Evolutionary conservation across 2,888 invertebrate species (phyloP).

Genomic region (Volucella inflata): DNA sequence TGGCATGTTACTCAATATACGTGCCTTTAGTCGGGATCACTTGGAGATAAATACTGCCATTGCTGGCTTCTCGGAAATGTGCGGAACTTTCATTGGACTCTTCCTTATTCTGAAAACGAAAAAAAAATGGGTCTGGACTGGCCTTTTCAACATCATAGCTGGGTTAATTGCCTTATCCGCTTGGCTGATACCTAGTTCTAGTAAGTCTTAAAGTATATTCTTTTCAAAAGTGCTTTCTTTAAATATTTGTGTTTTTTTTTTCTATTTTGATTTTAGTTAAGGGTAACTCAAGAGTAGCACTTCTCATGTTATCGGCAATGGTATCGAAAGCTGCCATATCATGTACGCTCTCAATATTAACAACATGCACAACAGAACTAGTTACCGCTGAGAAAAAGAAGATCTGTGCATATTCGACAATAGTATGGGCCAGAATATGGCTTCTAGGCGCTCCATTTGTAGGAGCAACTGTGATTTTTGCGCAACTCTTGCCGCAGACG

Average conservation of each 20-base stretch:
- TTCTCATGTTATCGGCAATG: slow-evolving; percentile 83
- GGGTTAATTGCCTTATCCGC: slow-evolving; percentile 82
- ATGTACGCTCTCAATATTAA: slow-evolving; percentile 82
- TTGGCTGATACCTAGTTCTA: slow-evolving; percentile 82
- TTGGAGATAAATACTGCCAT: slow-evolving; percentile 83
- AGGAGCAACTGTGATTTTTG: slow-evolving; percentile 82
- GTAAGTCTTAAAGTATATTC: slow-evolving; percentile 76
- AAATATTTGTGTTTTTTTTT: not conserved
- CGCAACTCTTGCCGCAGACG: slow-evolving; percentile 83
- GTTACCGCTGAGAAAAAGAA: slow-evolving; percentile 82
- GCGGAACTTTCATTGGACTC: slow-evolving; percentile 83
- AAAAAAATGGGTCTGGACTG: slow-evolving; percentile 83
- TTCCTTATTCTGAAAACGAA: slow-evolving; percentile 82
- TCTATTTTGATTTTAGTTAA: slow-evolving; percentile 77
- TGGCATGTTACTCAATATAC: slow-evolving; percentile 84
- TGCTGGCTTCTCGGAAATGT: slow-evolving; percentile 83
- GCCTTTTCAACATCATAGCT: slow-evolving; percentile 82
- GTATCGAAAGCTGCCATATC: slow-evolving; percentile 84
- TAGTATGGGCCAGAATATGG: slow-evolving; percentile 84
- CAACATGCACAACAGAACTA: slow-evolving; percentile 83
- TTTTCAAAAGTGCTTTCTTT: not conserved
- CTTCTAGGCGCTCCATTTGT: slow-evolving; percentile 83
- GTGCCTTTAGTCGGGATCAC: slow-evolving; percentile 84
- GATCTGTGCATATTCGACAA: slow-evolving; percentile 83
- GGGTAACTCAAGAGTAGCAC: slow-evolving; percentile 80